Evolutionary conservation across 2,888 invertebrate genomes (phyloP).

Genomic region (Acanthopleura granulata): DNA sequence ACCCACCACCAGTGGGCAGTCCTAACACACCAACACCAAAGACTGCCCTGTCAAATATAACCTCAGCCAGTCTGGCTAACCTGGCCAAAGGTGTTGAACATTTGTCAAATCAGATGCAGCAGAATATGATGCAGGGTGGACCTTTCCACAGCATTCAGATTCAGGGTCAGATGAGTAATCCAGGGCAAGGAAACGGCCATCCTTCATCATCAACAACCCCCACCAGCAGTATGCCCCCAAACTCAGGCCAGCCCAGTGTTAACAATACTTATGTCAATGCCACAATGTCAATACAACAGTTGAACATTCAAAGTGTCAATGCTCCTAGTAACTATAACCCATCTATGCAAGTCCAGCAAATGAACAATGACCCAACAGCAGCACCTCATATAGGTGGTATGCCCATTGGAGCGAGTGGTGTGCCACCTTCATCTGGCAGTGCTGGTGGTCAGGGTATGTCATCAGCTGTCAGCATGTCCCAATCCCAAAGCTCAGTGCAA

Average conservation of each 20-base stretch:
- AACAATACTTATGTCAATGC: conserved; percentile 73
- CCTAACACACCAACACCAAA: conserved; percentile 49
- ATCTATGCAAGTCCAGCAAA: conserved; percentile 61
- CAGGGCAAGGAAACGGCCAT: conserved; percentile 21
- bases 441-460: conserved; percentile 18
- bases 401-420: neutral
- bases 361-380: conserved; percentile 46
- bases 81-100: conserved; percentile 68
- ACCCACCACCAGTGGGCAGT: conserved; percentile 50
- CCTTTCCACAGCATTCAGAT: conserved; percentile 69
- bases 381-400: neutral
- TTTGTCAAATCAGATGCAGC: conserved; percentile 68
- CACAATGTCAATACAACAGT: conserved; percentile 72
- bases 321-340: conserved; percentile 46
- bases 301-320: conserved; percentile 71
- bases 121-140: conserved; percentile 69
- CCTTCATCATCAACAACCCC: conserved; percentile 30
- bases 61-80: conserved; percentile 67
- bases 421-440: conserved; percentile 3
- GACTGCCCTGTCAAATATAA: conserved; percentile 65
- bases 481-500: conserved; percentile 36
- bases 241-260: conserved; percentile 63
- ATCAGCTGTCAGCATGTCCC: conserved; percentile 31
- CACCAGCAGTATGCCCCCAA: conserved; percentile 36
- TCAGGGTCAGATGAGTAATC: conserved; percentile 55